A percentile compares a stretch with the other conserved stretches of the same genome.
These are phyloP conservation scores for Leptopilina clavipes DNA, from an alignment of 1,140 invertebrate species.

Conservation along the genomic window DNA sequence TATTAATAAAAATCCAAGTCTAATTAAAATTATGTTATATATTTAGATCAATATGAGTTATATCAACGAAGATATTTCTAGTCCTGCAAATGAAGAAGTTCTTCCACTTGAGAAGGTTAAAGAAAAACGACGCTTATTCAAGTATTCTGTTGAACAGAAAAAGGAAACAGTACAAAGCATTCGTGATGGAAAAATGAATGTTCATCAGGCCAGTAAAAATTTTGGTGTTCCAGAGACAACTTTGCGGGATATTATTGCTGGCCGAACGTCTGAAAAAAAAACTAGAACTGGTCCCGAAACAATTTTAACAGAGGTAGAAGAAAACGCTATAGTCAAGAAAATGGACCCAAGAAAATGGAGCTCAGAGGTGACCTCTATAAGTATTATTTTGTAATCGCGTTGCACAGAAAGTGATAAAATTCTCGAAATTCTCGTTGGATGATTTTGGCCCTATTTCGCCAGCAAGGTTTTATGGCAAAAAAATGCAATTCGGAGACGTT, in stretches of 20 bases:
- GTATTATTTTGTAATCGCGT: too few species aligned
- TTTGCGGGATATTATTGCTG: constrained; percentile 48
- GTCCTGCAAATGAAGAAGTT: neutral
- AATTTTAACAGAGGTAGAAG: constrained; percentile 44
- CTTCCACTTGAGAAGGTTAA: neutral
- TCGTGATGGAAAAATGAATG: neutral
- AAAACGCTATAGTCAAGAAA: constrained; percentile 41
- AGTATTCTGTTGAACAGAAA: neutral
- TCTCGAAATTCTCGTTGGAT: too few species aligned
- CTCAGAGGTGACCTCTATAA: too few species aligned
- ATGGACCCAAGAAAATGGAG: too few species aligned
- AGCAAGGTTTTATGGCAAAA: too few species aligned
- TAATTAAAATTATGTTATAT: too few species aligned
- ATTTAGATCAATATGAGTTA: too few species aligned
- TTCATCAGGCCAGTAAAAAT: neutral
- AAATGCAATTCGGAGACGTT: too few species aligned
- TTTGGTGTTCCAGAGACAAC: constrained; percentile 43
- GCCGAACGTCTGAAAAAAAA: constrained; percentile 44
- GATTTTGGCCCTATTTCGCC: too few species aligned
- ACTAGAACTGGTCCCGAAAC: constrained; percentile 46
- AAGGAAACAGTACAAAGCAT: neutral
- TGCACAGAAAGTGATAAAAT: too few species aligned
- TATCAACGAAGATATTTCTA: too few species aligned
- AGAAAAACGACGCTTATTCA: neutral
- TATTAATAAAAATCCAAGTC: too few species aligned